These are phyloP conservation scores for Telmatherina bonti DNA, from an alignment of 2,797 vertebrate species.

Conservation along the genomic window DNA sequence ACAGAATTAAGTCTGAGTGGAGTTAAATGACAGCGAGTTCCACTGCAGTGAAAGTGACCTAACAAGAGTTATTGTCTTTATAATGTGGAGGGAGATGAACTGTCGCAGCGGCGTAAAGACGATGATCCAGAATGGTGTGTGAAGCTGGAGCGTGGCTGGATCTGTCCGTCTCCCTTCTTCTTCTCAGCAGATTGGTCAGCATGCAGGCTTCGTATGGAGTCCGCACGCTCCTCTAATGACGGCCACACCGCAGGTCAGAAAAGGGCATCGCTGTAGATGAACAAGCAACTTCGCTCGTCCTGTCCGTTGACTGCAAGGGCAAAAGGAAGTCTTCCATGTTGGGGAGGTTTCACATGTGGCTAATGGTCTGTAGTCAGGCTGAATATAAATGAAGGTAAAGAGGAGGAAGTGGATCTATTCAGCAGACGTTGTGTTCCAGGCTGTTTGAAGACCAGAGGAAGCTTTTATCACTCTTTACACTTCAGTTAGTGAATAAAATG, in stretches of 20 bases:
- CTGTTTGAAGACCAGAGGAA: neutral
- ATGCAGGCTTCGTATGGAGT: constrained; percentile 14
- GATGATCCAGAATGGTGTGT: neutral
- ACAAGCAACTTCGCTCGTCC: constrained; percentile 6
- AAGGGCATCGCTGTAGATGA: constrained; percentile 32
- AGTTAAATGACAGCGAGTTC: constrained; percentile 13
- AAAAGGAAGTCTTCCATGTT: constrained; percentile 11
- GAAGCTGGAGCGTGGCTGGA: neutral
- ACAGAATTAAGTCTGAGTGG: constrained; percentile 13
- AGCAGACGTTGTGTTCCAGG: neutral
- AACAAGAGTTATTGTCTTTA: neutral
- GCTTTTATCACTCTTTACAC: neutral
- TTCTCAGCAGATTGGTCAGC: constrained; percentile 2
- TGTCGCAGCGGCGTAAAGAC: neutral
- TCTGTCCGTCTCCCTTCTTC: neutral
- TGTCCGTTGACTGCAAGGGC: neutral
- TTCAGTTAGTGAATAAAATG: neutral
- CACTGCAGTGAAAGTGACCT: neutral
- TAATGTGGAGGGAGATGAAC: neutral
- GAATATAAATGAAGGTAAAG: constrained; percentile 3
- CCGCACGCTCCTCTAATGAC: constrained; percentile 11
- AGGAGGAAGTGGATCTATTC: neutral
- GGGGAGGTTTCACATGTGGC: constrained; percentile 11
- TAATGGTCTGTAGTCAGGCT: constrained; percentile 4
- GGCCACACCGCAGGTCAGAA: constrained; percentile 35